Percentiles rank a stretch among this genome's conserved stretches.
These are phyloP conservation scores for Dicentrarchus labrax DNA, from an alignment of 2,113 vertebrate species.

Conservation along the genomic window DNA sequence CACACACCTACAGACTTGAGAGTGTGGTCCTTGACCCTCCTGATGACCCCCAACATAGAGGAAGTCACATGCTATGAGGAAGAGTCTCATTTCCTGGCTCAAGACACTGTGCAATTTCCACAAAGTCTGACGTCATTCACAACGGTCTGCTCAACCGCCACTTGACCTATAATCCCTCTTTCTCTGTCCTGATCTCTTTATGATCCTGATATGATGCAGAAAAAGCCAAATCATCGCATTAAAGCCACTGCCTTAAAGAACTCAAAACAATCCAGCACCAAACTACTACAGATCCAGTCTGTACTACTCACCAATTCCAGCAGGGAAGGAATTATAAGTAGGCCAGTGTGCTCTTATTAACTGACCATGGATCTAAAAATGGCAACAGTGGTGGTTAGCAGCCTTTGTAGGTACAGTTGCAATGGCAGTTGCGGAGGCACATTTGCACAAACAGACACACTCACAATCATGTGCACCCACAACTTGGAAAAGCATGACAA, in stretches of 20 bases:
- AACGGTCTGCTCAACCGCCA: neutral
- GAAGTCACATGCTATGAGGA: slow-evolving; percentile 48
- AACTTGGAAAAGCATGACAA: neutral
- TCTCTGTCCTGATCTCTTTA: neutral
- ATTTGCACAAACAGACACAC: neutral
- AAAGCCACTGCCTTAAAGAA: neutral
- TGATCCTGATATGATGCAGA: neutral
- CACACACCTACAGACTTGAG: neutral
- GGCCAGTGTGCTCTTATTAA: slow-evolving; percentile 44
- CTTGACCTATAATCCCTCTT: neutral
- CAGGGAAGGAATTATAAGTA: slow-evolving; percentile 30
- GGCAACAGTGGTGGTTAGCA: slow-evolving; percentile 5
- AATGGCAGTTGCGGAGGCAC: neutral
- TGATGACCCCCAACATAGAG: slow-evolving; percentile 1
- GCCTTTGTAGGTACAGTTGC: slow-evolving; percentile 3
- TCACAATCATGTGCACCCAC: neutral
- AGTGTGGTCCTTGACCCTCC: slow-evolving; percentile 8
- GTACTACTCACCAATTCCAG: slow-evolving; percentile 17
- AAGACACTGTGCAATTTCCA: slow-evolving; percentile 39
- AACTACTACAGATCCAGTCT: neutral
- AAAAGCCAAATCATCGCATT: neutral
- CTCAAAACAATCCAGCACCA: neutral
- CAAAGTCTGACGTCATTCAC: neutral
- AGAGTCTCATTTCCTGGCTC: slow-evolving; percentile 52
- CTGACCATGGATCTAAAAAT: slow-evolving; percentile 48